Conservation (phyloP, 2,888 invertebrate genomes). For the Antheraea yamamai region DNA sequence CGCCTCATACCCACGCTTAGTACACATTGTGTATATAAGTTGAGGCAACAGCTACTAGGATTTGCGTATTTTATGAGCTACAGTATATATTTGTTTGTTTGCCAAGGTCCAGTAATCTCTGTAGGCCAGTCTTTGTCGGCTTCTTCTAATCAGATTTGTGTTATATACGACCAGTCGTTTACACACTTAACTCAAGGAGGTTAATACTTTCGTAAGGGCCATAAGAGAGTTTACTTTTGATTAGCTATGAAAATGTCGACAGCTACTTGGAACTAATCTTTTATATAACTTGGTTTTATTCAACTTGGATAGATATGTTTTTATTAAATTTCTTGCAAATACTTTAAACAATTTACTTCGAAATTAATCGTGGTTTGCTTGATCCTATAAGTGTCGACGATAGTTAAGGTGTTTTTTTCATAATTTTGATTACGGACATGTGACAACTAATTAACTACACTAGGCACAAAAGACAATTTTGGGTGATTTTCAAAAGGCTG, state of each 20-base stretch:
- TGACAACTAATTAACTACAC: too few species aligned
- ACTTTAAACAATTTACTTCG: not conserved
- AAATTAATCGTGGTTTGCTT: not conserved
- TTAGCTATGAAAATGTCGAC: not conserved
- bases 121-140: constrained; percentile 13
- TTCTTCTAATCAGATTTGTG: not conserved
- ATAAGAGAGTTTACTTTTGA: constrained; percentile 6
- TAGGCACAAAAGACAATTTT: too few species aligned
- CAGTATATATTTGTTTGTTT: constrained; percentile 9
- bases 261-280: not conserved
- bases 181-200: not conserved
- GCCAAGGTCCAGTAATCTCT: constrained; percentile 10
- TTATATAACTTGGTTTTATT: not conserved
- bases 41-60: constrained; percentile 3
- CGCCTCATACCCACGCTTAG: not conserved
- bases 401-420: too few species aligned
- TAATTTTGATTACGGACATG: too few species aligned
- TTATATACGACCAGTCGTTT: not conserved
- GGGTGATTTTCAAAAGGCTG: too few species aligned
- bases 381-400: too few species aligned
- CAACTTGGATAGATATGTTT: not conserved
- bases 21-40: not conserved
- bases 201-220: not conserved
- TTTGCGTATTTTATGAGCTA: constrained; percentile 10
- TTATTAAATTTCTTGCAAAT: not conserved